A percentile compares a stretch with the other conserved stretches of the same genome.
These are phyloP conservation scores for Panopea generosa DNA, from an alignment of 2,888 invertebrate species.

Conservation along the genomic window DNA sequence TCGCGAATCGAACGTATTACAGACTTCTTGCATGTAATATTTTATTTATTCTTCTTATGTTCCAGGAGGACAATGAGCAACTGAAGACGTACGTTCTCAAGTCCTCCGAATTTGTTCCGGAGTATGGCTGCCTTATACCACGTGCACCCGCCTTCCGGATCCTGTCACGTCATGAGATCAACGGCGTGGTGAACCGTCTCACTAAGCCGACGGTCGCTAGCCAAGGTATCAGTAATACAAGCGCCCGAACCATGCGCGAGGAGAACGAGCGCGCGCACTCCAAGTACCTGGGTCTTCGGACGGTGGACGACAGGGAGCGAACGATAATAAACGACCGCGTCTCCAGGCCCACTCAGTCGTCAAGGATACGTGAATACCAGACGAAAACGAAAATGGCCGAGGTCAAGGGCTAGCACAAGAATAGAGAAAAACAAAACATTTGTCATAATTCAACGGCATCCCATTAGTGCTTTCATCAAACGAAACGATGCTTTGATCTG, in stretches of 20 bases:
- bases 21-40: no score
- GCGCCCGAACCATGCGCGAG: conserved; percentile 60
- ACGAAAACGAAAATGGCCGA: conserved; percentile 41
- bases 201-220: conserved; percentile 70
- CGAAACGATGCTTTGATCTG: no score
- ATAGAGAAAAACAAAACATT: no score
- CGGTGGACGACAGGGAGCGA: conserved; percentile 64
- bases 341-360: conserved; percentile 70
- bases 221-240: conserved; percentile 61
- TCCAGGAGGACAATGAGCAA: conserved; percentile 65
- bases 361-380: conserved; percentile 68
- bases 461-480: no score
- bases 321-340: conserved; percentile 69
- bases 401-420: no score
- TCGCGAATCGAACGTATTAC: no score
- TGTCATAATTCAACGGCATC: no score
- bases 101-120: conserved; percentile 73
- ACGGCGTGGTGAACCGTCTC: conserved; percentile 67
- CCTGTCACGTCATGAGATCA: conserved; percentile 73
- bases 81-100: conserved; percentile 71
- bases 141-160: conserved; percentile 77
- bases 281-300: conserved; percentile 68
- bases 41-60: no score
- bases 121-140: conserved; percentile 76
- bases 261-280: conserved; percentile 60